phyloP scores from a whole-genome alignment of 2,888 invertebrate genomes.

The Trichogramma evanescens region DNA sequence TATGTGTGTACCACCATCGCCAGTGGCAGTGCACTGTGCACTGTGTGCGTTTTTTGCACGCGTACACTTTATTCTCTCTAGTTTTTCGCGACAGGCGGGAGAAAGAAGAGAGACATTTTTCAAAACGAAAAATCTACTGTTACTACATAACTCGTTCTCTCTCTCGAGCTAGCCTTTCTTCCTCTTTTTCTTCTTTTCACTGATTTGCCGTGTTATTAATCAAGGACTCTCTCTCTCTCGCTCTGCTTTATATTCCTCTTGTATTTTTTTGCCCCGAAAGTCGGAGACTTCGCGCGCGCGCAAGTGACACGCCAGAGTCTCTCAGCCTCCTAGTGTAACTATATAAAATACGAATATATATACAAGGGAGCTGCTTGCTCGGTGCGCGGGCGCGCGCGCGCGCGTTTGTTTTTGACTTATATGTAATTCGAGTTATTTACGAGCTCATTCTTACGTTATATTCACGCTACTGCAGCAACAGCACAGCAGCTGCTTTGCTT shows the following conservation, averaged over 20 bases:
- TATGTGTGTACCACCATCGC: too few species aligned
- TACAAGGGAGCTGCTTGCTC: neutral
- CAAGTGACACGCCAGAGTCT: too few species aligned
- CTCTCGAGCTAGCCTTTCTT: neutral
- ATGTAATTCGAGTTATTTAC: slow-evolving; percentile 15
- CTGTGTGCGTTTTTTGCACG: too few species aligned
- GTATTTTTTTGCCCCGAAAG: neutral
- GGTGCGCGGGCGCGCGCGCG: neutral
- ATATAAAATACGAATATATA: neutral
- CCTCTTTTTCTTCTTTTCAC: slow-evolving; percentile 11
- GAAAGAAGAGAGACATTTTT: slow-evolving; percentile 10
- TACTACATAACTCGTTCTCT: neutral
- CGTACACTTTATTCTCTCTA: neutral
- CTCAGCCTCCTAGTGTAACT: too few species aligned
- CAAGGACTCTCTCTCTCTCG: slow-evolving; percentile 19
- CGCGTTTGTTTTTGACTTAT: too few species aligned
- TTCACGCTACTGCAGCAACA: too few species aligned
- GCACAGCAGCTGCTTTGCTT: too few species aligned
- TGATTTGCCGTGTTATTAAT: slow-evolving; percentile 22
- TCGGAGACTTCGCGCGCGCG: too few species aligned
- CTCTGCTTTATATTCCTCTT: neutral
- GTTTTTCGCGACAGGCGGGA: too few species aligned
- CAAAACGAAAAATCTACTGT: slow-evolving; percentile 1
- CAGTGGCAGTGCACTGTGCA: too few species aligned
- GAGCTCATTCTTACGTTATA: slow-evolving; percentile 6